Conservation (phyloP, 2,113 vertebrate species). For the Neoarius graeffei region DNA sequence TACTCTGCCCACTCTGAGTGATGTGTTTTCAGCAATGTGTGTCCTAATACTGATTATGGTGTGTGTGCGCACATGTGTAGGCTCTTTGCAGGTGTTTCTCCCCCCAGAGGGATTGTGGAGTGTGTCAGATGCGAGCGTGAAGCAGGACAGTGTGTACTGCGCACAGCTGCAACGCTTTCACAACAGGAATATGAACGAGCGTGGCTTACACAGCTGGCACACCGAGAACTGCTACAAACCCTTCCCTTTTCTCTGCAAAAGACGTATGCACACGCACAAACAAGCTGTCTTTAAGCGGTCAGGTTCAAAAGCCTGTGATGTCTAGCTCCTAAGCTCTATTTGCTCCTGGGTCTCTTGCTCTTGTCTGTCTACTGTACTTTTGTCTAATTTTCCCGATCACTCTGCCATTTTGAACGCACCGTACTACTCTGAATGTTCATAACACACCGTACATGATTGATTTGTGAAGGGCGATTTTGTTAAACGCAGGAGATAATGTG, state of each 20-base stretch:
- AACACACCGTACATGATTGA: neutral
- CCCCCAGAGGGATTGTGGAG: constrained; percentile 84
- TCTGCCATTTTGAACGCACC: neutral
- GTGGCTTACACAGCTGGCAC: constrained; percentile 92
- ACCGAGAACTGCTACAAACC: constrained; percentile 95
- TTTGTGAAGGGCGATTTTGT: neutral
- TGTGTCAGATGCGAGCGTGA: constrained; percentile 76
- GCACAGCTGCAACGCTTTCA: constrained; percentile 92
- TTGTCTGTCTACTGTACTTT: neutral
- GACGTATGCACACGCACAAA: constrained; percentile 74
- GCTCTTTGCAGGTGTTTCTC: constrained; percentile 89
- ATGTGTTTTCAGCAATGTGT: neutral
- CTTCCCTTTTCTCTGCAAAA: constrained; percentile 95
- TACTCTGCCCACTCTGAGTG: neutral
- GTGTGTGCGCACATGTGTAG: constrained; percentile 61
- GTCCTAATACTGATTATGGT: neutral
- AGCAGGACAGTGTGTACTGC: constrained; percentile 87
- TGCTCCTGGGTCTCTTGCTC: neutral
- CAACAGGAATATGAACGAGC: constrained; percentile 84
- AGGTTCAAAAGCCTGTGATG: neutral
- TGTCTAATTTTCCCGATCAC: neutral
- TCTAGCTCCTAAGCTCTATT: neutral
- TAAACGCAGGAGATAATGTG: neutral
- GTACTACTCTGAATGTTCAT: neutral
- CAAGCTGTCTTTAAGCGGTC: neutral